Percentiles rank a stretch among this genome's conserved stretches.
Conservation (phyloP, 23 tunicate species). For the Styela clava region DNA sequence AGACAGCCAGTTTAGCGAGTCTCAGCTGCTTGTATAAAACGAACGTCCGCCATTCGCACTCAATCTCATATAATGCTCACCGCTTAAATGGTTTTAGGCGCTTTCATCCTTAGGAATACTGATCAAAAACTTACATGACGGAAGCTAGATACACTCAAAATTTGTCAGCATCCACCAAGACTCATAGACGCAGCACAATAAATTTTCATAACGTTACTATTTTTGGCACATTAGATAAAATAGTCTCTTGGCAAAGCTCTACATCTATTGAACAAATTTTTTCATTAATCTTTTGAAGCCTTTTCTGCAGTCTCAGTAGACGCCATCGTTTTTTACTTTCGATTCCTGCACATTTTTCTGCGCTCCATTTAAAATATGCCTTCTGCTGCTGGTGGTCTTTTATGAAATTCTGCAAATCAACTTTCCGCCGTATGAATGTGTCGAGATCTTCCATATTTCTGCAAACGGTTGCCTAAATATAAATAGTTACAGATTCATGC, state of each 20-base stretch:
- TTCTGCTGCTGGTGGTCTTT: conserved; percentile 6
- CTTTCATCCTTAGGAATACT: too few relatives aligned
- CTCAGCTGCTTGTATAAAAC: too few relatives aligned
- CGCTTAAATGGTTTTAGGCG: too few relatives aligned
- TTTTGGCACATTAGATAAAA: background rate
- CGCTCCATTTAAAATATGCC: conserved; percentile 12
- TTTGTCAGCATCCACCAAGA: too few relatives aligned
- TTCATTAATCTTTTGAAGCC: background rate
- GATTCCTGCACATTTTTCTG: conserved; percentile 10
- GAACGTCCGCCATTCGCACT: too few relatives aligned
- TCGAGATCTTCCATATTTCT: conserved; percentile 8
- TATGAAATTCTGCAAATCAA: background rate
- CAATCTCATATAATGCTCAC: too few relatives aligned
- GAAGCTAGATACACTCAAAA: too few relatives aligned
- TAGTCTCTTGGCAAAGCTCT: background rate
- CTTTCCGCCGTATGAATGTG: background rate
- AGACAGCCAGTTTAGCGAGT: too few relatives aligned
- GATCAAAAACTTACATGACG: too few relatives aligned
- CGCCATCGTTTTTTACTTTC: conserved; percentile 2
- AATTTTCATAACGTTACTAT: background rate
- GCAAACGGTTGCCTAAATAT: conserved; percentile 7
- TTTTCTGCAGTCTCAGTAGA: background rate
- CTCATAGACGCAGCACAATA: too few relatives aligned
- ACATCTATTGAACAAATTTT: conserved; percentile 7
- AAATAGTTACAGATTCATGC: too few relatives aligned